Percentiles rank a stretch among this genome's conserved stretches.
Conservation (phyloP, 2,113 vertebrate species). For the Emberiza fucata region DNA sequence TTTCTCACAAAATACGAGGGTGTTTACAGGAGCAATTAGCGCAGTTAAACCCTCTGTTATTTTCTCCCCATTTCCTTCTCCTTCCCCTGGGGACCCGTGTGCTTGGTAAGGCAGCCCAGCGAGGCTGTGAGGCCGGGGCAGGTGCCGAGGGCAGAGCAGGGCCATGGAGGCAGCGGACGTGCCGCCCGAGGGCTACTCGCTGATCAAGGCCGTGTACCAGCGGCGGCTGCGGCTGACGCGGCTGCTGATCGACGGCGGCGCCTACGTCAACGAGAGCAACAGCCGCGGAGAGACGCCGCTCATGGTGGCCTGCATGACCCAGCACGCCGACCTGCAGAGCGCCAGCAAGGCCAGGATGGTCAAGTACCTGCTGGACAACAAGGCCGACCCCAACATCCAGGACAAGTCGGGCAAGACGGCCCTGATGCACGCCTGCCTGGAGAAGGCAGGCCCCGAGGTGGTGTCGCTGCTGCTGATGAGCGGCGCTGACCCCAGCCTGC, state of each 20-base stretch:
- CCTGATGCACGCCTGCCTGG: slow-evolving; percentile 88
- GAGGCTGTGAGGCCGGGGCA: not conserved
- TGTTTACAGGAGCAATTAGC: not conserved
- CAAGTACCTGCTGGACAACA: slow-evolving; percentile 88
- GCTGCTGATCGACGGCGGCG: slow-evolving; percentile 86
- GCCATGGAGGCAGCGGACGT: slow-evolving; percentile 77
- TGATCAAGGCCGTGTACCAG: slow-evolving; percentile 87
- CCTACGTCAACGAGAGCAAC: slow-evolving; percentile 93
- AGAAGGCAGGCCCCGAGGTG: slow-evolving; percentile 80
- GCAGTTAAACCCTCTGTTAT: not conserved
- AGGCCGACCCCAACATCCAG: slow-evolving; percentile 92
- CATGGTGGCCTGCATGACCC: slow-evolving; percentile 88
- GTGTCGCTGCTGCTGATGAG: slow-evolving; percentile 80
- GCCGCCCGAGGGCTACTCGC: slow-evolving; percentile 82
- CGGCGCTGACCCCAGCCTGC: slow-evolving; percentile 85
- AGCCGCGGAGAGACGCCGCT: slow-evolving; percentile 87
- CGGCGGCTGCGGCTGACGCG: slow-evolving; percentile 86
- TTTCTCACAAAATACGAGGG: fast-evolving
- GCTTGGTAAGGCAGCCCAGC: not conserved
- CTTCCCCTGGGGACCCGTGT: not conserved
- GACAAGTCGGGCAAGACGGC: slow-evolving; percentile 90
- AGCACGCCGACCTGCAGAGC: slow-evolving; percentile 82
- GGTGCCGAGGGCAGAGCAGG: not conserved
- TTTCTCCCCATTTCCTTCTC: fast-evolving
- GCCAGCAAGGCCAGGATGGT: slow-evolving; percentile 88